Percentiles rank a stretch among this genome's conserved stretches.
phyloP scores from a whole-genome alignment of 2,113 vertebrate genomes.

The Synodontis membranacea region DNA sequence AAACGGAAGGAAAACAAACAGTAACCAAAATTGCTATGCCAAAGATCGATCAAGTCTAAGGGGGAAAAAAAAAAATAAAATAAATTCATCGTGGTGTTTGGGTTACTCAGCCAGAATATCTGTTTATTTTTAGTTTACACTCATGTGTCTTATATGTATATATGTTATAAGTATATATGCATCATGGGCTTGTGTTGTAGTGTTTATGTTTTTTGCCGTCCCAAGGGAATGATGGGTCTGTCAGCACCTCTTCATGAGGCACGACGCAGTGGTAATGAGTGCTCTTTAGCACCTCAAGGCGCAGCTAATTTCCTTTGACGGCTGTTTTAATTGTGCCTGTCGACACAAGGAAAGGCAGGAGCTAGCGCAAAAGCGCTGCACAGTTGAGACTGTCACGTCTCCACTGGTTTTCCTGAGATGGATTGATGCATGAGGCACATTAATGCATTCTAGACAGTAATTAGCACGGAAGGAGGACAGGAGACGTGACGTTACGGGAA shows the following conservation, averaged over 20 bases:
- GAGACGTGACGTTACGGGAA: conserved; percentile 27
- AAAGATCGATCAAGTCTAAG: conserved; percentile 8
- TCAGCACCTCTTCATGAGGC: neutral
- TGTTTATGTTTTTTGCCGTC: conserved; percentile 19
- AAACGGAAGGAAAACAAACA: conserved; percentile 39
- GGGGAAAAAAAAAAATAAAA: neutral
- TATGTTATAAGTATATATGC: neutral
- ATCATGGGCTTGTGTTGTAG: neutral
- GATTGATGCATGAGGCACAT: conserved; percentile 56
- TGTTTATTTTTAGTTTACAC: neutral
- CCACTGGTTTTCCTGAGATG: conserved; percentile 42
- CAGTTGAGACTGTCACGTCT: neutral
- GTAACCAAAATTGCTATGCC: neutral
- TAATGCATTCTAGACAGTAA: conserved; percentile 67
- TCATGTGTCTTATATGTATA: neutral
- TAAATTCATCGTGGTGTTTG: conserved; percentile 6
- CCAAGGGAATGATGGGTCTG: neutral
- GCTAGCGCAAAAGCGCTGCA: neutral
- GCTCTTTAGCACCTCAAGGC: conserved; percentile 64
- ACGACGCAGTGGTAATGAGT: conserved; percentile 53
- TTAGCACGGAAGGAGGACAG: conserved; percentile 66
- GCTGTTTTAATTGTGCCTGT: conserved; percentile 70
- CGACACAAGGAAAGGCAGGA: conserved; percentile 49
- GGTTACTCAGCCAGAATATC: neutral
- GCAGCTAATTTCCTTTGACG: conserved; percentile 71